Evolutionary conservation across 2,888 invertebrate genomes (phyloP).

Genomic region (Trypoxylon attenuatum): DNA sequence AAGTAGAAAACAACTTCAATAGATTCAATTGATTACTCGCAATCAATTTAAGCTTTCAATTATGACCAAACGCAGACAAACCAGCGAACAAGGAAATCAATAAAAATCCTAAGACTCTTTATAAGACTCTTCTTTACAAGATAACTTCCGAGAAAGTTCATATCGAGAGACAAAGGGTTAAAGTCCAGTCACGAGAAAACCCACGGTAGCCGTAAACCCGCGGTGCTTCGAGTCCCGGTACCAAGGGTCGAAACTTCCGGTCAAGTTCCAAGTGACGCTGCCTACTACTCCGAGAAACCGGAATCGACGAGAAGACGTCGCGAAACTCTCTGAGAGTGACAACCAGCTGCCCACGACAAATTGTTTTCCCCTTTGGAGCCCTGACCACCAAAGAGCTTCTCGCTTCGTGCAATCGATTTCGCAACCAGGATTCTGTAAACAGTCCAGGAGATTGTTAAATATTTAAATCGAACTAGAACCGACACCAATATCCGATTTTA

Average conservation of each 20-base stretch:
- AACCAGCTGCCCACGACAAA: constrained; percentile 39
- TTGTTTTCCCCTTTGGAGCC: constrained; percentile 33
- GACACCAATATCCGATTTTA: constrained; percentile 3
- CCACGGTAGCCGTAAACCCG: constrained; percentile 10
- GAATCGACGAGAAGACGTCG: constrained; percentile 41
- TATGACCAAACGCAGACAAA: no score
- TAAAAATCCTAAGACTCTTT: no score
- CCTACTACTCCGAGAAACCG: no score
- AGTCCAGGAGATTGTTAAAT: constrained; percentile 18
- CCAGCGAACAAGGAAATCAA: no score
- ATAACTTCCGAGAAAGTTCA: no score
- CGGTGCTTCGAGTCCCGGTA: constrained; percentile 21
- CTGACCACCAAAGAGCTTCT: background rate
- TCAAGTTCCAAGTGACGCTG: constrained; percentile 22
- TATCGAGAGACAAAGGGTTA: no score
- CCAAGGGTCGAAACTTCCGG: constrained; percentile 20
- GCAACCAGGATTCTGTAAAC: constrained; percentile 15
- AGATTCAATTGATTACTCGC: no score
- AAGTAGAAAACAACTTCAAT: no score
- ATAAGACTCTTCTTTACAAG: no score
- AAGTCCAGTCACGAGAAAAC: no score
- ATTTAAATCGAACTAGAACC: constrained; percentile 24
- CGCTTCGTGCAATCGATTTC: constrained; percentile 24
- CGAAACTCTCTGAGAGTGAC: constrained; percentile 39
- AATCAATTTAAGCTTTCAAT: no score